phyloP scores from a whole-genome alignment of 2,888 invertebrate species.

The Phania funesta region DNA sequence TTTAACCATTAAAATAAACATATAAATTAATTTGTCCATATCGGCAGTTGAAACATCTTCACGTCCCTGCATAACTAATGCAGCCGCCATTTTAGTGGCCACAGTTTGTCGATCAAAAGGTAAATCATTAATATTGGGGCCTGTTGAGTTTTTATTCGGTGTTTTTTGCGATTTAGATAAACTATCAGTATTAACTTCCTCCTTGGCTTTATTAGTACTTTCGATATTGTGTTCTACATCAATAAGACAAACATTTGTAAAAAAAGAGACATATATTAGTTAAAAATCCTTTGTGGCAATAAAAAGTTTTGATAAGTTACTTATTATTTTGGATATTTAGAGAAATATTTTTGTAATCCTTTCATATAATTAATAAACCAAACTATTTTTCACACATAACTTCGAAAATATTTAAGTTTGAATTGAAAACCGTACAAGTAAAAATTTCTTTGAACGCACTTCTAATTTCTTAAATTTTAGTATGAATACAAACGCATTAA shows the following conservation, averaged over 20 bases:
- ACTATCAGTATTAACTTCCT: conserved; percentile 7
- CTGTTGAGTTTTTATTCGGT: conserved; percentile 67
- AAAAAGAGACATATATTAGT: conserved; percentile 1
- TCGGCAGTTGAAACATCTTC: conserved; percentile 90
- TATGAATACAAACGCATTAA: not conserved
- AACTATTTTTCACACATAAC: conserved; percentile 45
- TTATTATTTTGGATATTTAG: conserved; percentile 57
- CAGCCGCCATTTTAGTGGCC: conserved; percentile 90
- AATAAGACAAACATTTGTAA: conserved; percentile 6
- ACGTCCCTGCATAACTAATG: conserved; percentile 89
- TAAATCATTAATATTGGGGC: conserved; percentile 82
- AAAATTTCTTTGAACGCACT: not conserved
- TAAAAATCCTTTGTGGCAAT: not conserved
- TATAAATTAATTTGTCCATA: conserved; percentile 88
- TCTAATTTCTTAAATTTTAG: not conserved
- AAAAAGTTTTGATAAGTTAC: conserved; percentile 14
- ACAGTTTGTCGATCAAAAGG: conserved; percentile 88
- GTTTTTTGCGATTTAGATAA: conserved; percentile 1
- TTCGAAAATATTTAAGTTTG: not conserved
- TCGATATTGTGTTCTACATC: conserved; percentile 28
- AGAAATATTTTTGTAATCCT: conserved; percentile 25
- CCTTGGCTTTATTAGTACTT: conserved; percentile 21
- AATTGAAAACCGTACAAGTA: not conserved
- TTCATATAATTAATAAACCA: conserved; percentile 4
- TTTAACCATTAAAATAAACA: conserved; percentile 87